Base-by-base conservation (phyloP, 2,797 vertebrate genomes). In the Nyctalus aviator region DNA sequence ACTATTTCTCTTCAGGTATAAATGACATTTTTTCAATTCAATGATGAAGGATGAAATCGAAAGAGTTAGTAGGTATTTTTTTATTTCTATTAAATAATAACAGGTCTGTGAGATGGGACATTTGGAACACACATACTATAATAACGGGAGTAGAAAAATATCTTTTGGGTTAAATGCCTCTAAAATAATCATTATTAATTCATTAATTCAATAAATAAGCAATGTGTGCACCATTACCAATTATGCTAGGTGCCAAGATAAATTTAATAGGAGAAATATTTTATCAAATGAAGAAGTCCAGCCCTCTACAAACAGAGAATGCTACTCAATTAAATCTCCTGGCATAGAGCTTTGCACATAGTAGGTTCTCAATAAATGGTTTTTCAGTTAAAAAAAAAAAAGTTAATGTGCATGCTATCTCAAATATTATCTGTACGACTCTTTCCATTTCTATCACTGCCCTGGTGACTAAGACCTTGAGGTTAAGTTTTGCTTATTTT, bases 1-100 rank as follows among this genome's bases (percentile, higher is more conserved):
- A 86, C 10, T 4, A 59, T 72, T 73, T 88, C 53, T 73, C 41
- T 85, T 78, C 82, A 66, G 25, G 32, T 15, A 81, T 18, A 23
- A 87, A 87, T 57, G 59, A 85, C 77, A 84, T 27, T 57, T 88
- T 72, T 75, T 69, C 89, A 90, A 71, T 15, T 86, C 84, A 57
- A 21, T 55, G 73, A 69, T 20, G 79, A 90, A 82, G 30, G 57
- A 83, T 55, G 78, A 90, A 77, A 83, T 89, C 8, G 37, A 85
- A 94, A 62, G 32, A 84, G 37, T 78, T 44, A 57, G 50, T 3
- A 35, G 12, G 11, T 35, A 50, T 82, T 75, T 93, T 64, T 88
- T 59, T n/a, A 37, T 50, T 85, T 81, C 62, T 77, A 66, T 59
- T 77, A 68, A 93, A 46, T 88, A 88, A 66, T 55, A 90, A 73